Percentiles rank a stretch among this genome's conserved stretches.
These are phyloP conservation scores for Hippocampus kuda DNA, from an alignment of 2,797 vertebrate genomes.

Conservation along the genomic window DNA sequence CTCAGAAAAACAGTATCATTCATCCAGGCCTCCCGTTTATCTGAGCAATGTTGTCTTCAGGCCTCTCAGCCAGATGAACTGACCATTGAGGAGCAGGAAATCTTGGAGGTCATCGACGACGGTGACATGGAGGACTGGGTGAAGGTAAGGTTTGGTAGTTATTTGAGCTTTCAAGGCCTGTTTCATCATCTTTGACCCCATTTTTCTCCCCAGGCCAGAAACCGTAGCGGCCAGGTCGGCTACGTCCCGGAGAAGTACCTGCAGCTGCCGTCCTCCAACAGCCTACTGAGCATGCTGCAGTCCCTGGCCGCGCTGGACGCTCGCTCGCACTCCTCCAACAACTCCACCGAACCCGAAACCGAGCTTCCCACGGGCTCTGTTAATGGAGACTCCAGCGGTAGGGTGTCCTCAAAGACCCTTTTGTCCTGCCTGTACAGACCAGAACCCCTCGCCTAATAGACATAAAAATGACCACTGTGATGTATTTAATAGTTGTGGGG, in stretches of 20 bases:
- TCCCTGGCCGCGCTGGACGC: constrained; percentile 81
- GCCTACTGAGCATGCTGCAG: constrained; percentile 90
- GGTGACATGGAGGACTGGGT: constrained; percentile 99
- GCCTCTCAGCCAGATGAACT: constrained; percentile 90
- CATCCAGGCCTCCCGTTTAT: not conserved
- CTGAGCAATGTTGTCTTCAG: constrained; percentile 51
- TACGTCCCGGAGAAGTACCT: constrained; percentile 95
- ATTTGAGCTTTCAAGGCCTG: not conserved
- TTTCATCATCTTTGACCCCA: not conserved
- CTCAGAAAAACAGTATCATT: too few relatives aligned
- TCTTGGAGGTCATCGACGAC: constrained; percentile 93
- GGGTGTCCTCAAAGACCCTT: constrained; percentile 1
- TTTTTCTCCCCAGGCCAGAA: constrained; percentile 73
- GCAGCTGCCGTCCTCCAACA: constrained; percentile 88
- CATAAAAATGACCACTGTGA: too few relatives aligned
- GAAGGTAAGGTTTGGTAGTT: constrained; percentile 68
- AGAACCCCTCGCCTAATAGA: too few relatives aligned
- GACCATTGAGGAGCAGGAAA: constrained; percentile 93
- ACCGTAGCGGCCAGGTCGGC: constrained; percentile 84
- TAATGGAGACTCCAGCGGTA: constrained; percentile 56
- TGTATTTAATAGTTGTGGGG: too few relatives aligned
- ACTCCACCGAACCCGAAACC: constrained; percentile 75
- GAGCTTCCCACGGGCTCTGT: constrained; percentile 69
- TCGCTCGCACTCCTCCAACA: constrained; percentile 88
- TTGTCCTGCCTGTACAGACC: too few relatives aligned